Base-by-base conservation (phyloP, 2,888 invertebrate genomes). In the Craniophora ligustri region DNA sequence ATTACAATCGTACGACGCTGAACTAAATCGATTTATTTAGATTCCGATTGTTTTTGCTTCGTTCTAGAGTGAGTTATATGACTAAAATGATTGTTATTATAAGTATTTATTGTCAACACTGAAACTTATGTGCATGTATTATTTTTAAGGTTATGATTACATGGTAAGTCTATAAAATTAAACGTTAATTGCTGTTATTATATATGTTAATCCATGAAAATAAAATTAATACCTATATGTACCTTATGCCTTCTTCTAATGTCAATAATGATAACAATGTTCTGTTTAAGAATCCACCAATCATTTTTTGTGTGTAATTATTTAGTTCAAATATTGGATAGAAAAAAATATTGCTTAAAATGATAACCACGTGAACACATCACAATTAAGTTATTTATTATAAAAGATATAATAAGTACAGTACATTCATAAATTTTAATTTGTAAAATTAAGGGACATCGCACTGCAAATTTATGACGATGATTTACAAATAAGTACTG, bases 401-500 rank as follows among this genome's bases (percentile, higher is more conserved):
- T 56, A 60, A 47, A 50, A 45, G 18, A 45, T 51, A 65, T 47
- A 51, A 47, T 64, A 45, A 26, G 38, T 35, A 41, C 46, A 57
- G 47, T 57, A 64, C 38, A 59, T 54, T 49, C 6, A 55, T 39
- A 44, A 44, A 54, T 38, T 35, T 44, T 39, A 44, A 57, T 44
- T 40, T 39, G 49, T 59, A 53, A 57, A 61, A 55, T 57, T 46
- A 73, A 65, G 54, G 42, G 34, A 68, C 62, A 74, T 85, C 85
- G 85, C 86, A 70, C 62, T 75, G 85, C 85, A 73, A 69, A 69
- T 60, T 55, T 58, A 30, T 63, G 34, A 61, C 53, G 56, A 50
- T 57, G 44, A 39, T 50, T 57, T 51, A 49, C 51, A 61, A 26
- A 21, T 38, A 41, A 26, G 19, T 30, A 35, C 15, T 28, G 28